Base-by-base conservation (phyloP, 2,797 vertebrate genomes). In the Carcharodon carcharias region DNA sequence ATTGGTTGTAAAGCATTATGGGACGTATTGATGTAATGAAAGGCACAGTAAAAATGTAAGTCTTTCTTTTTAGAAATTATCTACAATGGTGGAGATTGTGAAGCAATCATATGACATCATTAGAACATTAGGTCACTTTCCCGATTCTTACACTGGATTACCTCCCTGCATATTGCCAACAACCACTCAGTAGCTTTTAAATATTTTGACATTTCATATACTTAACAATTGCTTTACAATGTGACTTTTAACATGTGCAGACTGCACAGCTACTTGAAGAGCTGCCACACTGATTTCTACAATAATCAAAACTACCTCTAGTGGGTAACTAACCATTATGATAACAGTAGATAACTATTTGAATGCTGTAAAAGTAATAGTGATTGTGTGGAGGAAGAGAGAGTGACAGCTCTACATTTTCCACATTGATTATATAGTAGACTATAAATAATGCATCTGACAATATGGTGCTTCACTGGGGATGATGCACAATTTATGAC, bases 361-460 rank as follows among this genome's bases (percentile, higher is more conserved):
- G 69, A 95, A 40, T 71, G 50, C 28, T 35, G 54, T 56, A 35
- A 54, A 73, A 56, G 11, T 95, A 95, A 95, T 45, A 56, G 50
- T 56, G 50, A 77, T 45, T 95, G 45, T 98, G 98, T 98, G 98
- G 97, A 97, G 96, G 96, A 97, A 96, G 96, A 96, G 69, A 96
- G 88, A 96, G 97, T 97, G 96, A 97, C 97, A 97, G 97, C 96
- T 87, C 89, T 97, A 97, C 95, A 67, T 97, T 98, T 98, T 97
- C 97, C 97, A 97, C 98, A 98, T 98, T 98, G 98, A 98, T 98
- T 98, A 98, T 97, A 98, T 98, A 97, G 98, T 97, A 97, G 98
- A 73, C 97, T 98, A 98, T 98, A 98, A 98, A 98, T 98, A 98
- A 98, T 98, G 98, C 97, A 98, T 97, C 97, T 98, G 98, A 98